Percentiles rank a stretch among this genome's conserved stretches.
Conservation (phyloP, 2,797 vertebrate genomes). For the Betta splendens region DNA sequence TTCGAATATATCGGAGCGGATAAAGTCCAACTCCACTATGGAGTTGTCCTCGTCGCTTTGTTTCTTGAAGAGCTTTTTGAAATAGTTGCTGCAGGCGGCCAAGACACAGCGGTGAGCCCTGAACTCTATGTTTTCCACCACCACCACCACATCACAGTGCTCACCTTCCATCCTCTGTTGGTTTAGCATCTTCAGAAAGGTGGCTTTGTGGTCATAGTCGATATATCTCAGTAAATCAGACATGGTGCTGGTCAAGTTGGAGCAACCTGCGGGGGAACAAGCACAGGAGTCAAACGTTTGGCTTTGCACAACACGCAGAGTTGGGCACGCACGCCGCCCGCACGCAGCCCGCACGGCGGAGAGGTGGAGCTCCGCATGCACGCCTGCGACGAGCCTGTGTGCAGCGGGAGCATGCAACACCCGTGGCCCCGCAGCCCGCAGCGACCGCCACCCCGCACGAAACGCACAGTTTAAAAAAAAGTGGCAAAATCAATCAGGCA, state of each 20-base stretch:
- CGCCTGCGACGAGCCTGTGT: conserved; percentile 13
- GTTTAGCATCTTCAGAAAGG: conserved; percentile 94
- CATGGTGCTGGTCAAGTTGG: conserved; percentile 82
- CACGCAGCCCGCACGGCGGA: conserved; percentile 35
- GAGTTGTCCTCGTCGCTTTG: conserved; percentile 94
- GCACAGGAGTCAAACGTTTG: conserved; percentile 13
- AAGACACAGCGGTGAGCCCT: conserved; percentile 93
- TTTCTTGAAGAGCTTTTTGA: conserved; percentile 97
- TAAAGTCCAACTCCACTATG: conserved; percentile 95
- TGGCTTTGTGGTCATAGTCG: conserved; percentile 96
- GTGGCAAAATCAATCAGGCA: conserved; percentile 47
- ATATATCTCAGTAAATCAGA: conserved; percentile 96
- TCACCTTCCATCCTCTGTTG: conserved; percentile 95
- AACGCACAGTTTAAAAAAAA: conserved; percentile 20
- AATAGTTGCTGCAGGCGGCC: conserved; percentile 95
- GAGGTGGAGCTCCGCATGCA: conserved; percentile 52
- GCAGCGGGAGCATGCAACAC: conserved; percentile 2
- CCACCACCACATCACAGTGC: conserved; percentile 95
- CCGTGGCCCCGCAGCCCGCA: background rate
- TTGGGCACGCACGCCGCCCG: background rate
- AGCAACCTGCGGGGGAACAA: conserved; percentile 54
- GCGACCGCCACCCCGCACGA: background rate
- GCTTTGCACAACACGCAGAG: conserved; percentile 1
- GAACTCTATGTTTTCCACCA: conserved; percentile 97
- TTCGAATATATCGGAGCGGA: conserved; percentile 95